A percentile compares a stretch with the other conserved stretches of the same genome.
Conservation (phyloP, 2,888 invertebrate genomes). For the Hirtodrosophila duncani region DNA sequence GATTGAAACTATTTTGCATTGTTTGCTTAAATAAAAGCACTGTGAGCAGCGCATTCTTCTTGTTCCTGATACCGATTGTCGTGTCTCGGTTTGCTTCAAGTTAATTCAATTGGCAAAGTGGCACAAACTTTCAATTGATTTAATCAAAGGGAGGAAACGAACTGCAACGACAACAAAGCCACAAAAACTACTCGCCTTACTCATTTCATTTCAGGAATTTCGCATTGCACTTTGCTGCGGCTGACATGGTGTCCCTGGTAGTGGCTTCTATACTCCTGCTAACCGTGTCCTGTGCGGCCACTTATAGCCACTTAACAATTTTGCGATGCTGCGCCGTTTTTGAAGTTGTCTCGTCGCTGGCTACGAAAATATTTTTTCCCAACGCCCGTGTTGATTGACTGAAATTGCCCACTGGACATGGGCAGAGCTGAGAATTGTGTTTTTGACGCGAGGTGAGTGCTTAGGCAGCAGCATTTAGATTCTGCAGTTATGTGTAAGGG, state of each 20-base stretch:
- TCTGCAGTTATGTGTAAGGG: conserved; percentile 10
- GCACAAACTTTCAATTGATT: conserved; percentile 53
- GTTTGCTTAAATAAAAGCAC: conserved; percentile 6
- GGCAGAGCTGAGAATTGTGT: conserved; percentile 32
- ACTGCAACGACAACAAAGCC: conserved; percentile 37
- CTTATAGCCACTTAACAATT: conserved; percentile 57
- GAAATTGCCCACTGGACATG: conserved; percentile 10
- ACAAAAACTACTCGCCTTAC: conserved; percentile 45
- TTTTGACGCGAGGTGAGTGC: conserved; percentile 53
- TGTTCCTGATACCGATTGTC: too few relatives aligned
- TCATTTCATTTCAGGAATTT: conserved; percentile 43
- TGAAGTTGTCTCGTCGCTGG: conserved; percentile 37
- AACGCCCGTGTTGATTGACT: conserved; percentile 34
- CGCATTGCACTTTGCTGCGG: conserved; percentile 50
- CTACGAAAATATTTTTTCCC: conserved; percentile 13
- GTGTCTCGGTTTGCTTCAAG: too few relatives aligned
- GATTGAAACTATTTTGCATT: conserved; percentile 11
- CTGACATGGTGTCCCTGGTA: conserved; percentile 32
- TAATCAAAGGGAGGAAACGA: conserved; percentile 40
- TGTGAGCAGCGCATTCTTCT: not conserved
- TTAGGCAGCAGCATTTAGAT: conserved; percentile 42
- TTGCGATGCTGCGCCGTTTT: conserved; percentile 45
- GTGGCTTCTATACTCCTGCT: not conserved
- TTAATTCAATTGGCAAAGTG: conserved; percentile 20
- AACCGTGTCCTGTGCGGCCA: conserved; percentile 34